Evolutionary conservation across 2,113 vertebrate species (phyloP).

Genomic region (Apeltes quadracus): DNA sequence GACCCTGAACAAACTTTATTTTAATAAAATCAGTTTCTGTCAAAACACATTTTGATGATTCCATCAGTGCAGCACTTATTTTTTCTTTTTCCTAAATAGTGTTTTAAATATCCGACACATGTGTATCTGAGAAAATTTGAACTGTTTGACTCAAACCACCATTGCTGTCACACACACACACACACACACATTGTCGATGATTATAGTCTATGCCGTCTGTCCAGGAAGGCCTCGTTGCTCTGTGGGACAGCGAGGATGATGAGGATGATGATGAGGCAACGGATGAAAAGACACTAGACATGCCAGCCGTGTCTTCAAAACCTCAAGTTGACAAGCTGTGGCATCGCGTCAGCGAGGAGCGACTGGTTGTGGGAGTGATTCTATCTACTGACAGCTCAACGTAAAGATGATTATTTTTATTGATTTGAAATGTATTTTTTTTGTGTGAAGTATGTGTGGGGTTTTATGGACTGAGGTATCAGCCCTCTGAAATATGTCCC

Average conservation of each 20-base stretch:
- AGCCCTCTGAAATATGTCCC: neutral
- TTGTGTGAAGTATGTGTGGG: neutral
- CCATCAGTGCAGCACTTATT: neutral
- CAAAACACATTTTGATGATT: too few relatives aligned
- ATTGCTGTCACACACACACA: slow-evolving; percentile 58
- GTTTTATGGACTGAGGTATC: neutral
- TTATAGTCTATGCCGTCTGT: slow-evolving; percentile 45
- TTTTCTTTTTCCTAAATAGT: slow-evolving; percentile 4
- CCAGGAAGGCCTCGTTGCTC: slow-evolving; percentile 87
- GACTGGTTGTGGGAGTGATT: slow-evolving; percentile 86
- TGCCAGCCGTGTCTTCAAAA: slow-evolving; percentile 61
- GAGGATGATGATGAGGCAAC: slow-evolving; percentile 80
- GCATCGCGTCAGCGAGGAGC: slow-evolving; percentile 85
- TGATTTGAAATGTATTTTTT: slow-evolving; percentile 2
- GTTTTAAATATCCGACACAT: slow-evolving; percentile 1
- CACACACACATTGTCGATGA: slow-evolving; percentile 56
- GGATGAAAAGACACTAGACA: slow-evolving; percentile 59
- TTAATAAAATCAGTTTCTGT: too few relatives aligned
- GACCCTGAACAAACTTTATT: neutral
- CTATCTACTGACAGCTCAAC: slow-evolving; percentile 71
- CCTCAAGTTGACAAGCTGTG: slow-evolving; percentile 84
- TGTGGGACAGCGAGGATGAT: slow-evolving; percentile 87
- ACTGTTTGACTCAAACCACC: slow-evolving; percentile 38
- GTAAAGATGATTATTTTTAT: slow-evolving; percentile 79
- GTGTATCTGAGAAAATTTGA: slow-evolving; percentile 23